Conservation (phyloP, 2,888 invertebrate genomes). For the Drosophila kuntzei region DNA sequence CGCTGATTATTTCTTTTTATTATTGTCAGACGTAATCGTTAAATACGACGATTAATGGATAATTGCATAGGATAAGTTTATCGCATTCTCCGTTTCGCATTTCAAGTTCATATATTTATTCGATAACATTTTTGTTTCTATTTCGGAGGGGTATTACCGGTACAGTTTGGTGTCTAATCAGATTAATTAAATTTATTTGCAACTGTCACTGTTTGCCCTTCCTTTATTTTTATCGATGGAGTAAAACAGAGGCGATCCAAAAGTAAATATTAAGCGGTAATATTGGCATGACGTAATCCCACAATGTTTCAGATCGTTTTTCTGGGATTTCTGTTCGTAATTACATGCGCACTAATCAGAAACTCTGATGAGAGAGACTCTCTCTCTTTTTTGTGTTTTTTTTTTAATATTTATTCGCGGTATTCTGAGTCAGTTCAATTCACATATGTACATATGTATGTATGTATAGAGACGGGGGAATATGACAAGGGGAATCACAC, state of each 20-base stretch:
- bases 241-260: constrained; percentile 9
- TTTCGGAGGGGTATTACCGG: background rate
- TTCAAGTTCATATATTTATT: constrained; percentile 23
- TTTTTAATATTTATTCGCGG: background rate
- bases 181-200: constrained; percentile 22
- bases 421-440: constrained; percentile 13
- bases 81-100: background rate
- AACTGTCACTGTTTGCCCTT: constrained; percentile 7
- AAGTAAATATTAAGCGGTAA: constrained; percentile 29
- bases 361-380: constrained; percentile 17
- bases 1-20: constrained; percentile 26
- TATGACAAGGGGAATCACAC: background rate
- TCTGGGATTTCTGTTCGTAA: constrained; percentile 27
- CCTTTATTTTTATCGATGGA: constrained; percentile 13
- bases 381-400: background rate
- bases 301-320: constrained; percentile 15
- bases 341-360: constrained; percentile 42
- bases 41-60: constrained; percentile 23
- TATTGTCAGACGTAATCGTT: constrained; percentile 43
- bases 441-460: too few relatives aligned
- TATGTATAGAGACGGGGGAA: background rate
- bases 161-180: constrained; percentile 12
- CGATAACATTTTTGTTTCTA: too few relatives aligned
- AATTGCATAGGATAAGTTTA: constrained; percentile 13
- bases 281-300: constrained; percentile 44